Percentiles rank a stretch among this genome's conserved stretches.
phyloP scores from a whole-genome alignment of 2,797 vertebrate genomes.

The Eidolon dupreanum region DNA sequence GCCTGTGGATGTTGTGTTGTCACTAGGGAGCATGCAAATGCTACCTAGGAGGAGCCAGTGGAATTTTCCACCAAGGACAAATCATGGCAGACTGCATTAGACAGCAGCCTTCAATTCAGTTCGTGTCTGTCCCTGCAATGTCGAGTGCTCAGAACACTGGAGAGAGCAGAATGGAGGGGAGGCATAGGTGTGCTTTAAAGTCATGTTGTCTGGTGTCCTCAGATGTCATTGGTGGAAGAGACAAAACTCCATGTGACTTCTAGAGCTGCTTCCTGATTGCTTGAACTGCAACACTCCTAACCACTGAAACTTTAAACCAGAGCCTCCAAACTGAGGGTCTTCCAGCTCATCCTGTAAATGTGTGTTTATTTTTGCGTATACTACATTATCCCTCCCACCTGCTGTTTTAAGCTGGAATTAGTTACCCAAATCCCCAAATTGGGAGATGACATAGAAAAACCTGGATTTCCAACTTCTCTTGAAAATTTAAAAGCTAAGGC shows the following conservation, averaged over 20 bases:
- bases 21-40: background rate
- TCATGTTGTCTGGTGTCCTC: background rate
- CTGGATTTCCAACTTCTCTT: background rate
- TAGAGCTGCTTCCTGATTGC: background rate
- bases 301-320: background rate
- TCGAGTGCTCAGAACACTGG: background rate
- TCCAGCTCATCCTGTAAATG: background rate
- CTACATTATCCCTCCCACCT: background rate
- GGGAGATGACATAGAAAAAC: background rate
- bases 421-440: background rate
- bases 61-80: slow-evolving; percentile 42
- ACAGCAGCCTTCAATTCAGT: background rate
- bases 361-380: background rate
- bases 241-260: background rate
- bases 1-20: background rate
- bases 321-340: background rate
- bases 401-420: background rate
- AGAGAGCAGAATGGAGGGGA: fast-evolving
- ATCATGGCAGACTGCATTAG: background rate
- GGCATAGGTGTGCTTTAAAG: background rate
- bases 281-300: background rate
- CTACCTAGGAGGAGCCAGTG: background rate
- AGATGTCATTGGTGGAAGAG: background rate
- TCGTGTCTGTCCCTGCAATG: background rate
- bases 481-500: background rate